Evolutionary conservation across 2,797 vertebrate genomes (phyloP).

Genomic region (Hoplostethus atlanticus): DNA sequence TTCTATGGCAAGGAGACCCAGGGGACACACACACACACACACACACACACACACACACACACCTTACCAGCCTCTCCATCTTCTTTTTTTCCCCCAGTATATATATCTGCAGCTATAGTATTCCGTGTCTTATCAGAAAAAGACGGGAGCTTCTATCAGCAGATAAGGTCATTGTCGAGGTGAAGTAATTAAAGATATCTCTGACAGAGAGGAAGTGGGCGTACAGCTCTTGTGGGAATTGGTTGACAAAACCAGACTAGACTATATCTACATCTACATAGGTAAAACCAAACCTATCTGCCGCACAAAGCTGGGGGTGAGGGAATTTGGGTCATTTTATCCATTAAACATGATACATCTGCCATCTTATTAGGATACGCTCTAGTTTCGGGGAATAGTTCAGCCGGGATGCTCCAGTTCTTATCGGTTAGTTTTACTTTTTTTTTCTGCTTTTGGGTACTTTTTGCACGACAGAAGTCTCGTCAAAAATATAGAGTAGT

Average conservation of each 20-base stretch:
- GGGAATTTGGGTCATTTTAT: conserved; percentile 75
- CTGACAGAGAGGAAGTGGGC: conserved; percentile 52
- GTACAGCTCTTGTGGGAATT: conserved; percentile 48
- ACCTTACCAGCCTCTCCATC: conserved; percentile 22
- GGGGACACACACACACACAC: conserved; percentile 34
- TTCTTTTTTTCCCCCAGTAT: background rate
- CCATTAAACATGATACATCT: conserved; percentile 78
- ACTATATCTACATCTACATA: conserved; percentile 70
- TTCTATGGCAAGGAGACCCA: conserved; percentile 58
- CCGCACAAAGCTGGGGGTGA: conserved; percentile 31
- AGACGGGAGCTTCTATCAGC: conserved; percentile 58
- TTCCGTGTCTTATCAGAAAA: conserved; percentile 58
- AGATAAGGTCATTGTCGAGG: conserved; percentile 70
- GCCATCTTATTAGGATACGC: conserved; percentile 59
- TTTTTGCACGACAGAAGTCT: conserved; percentile 2
- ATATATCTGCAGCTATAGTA: conserved; percentile 42
- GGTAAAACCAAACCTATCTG: conserved; percentile 44
- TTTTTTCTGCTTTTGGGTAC: conserved; percentile 8
- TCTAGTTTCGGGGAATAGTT: conserved; percentile 61
- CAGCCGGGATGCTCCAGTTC: conserved; percentile 38
- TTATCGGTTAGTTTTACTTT: conserved; percentile 1
- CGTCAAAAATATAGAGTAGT: background rate
- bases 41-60: conserved; percentile 10
- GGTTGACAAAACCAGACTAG: conserved; percentile 63
- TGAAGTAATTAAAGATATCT: conserved; percentile 73